Conservation (phyloP, 2,113 vertebrate species). For the Ceuthmochares aereus region DNA sequence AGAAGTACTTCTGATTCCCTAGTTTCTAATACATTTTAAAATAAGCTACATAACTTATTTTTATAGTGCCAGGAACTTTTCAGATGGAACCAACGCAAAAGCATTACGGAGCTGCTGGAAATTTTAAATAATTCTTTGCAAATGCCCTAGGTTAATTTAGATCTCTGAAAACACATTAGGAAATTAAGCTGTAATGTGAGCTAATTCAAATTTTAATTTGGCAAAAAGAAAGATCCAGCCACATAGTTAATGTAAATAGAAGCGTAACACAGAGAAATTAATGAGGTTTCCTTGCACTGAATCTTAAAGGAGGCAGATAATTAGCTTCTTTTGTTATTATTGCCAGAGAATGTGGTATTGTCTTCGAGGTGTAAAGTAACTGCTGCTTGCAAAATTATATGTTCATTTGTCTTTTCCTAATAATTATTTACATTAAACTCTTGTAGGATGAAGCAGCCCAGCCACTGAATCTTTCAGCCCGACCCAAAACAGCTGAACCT, state of each 20-base stretch:
- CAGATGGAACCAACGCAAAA: conserved; percentile 65
- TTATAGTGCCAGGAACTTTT: conserved; percentile 78
- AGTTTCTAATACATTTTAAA: conserved; percentile 78
- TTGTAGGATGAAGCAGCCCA: conserved; percentile 95
- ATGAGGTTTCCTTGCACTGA: conserved; percentile 81
- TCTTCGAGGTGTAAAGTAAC: conserved; percentile 82
- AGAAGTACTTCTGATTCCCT: conserved; percentile 72
- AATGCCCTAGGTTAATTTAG: conserved; percentile 86
- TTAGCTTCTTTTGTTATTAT: conserved; percentile 87
- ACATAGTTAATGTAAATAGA: conserved; percentile 91
- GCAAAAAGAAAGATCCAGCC: conserved; percentile 89
- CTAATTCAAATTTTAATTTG: conserved; percentile 97
- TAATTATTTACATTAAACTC: conserved; percentile 79
- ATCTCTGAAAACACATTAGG: conserved; percentile 91
- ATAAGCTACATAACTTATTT: conserved; percentile 73
- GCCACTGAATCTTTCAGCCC: conserved; percentile 96
- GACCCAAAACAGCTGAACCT: conserved; percentile 94
- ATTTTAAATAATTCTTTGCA: conserved; percentile 84
- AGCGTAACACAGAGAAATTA: conserved; percentile 85
- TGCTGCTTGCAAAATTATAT: conserved; percentile 77
- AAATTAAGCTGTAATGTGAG: conserved; percentile 93
- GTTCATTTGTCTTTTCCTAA: conserved; percentile 83
- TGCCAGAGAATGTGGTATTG: conserved; percentile 79
- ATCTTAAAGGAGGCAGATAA: conserved; percentile 84
- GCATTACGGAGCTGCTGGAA: conserved; percentile 73